Base-by-base conservation (phyloP, 2,797 vertebrate species). In the Liasis olivaceus region DNA sequence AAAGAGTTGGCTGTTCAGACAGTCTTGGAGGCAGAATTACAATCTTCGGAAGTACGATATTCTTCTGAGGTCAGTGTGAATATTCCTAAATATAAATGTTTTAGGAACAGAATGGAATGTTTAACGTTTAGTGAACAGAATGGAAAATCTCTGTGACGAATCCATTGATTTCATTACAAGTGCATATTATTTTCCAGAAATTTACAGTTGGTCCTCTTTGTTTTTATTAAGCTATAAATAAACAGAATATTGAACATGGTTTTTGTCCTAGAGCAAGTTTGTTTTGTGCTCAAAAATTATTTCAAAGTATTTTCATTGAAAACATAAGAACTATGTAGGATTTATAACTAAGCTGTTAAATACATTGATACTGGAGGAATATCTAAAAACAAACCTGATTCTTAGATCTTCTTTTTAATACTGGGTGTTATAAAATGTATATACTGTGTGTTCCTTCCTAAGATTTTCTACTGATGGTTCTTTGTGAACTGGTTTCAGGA, bases 51-150 rank as follows among this genome's bases (percentile, higher is more conserved):
- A 87, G 5, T 86, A 60, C 58, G 47, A 64, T 24, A 60, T 42
- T 84, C n/a, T 90, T 90, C 59, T 17, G 26, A 91, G 89, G 89
- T 93, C 72, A 51, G 69, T 93, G 72, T 91, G 60, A 88, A 58
- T 90, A 58, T 54, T 64, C 22, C 85, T 64, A 7, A 84, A 63
- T 90, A 81, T 60, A 89, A 60, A 72, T 36, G 1, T 60, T 58
- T 81, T 62, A 84, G 4, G 2, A 47, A 66, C 14, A 86, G 15
- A 69, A 28, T 24, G 54, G 5, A 17, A 58, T 92, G 20, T 81
- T 47, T 81, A 81, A 24, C 47, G 22, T 22, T 47, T 47, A 81
- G 72, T 24, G 20, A 69, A 11, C 15, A 28, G 36, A 63, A 87
- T 0, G 9, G 77, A 0, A 2, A 6, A 84, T 28, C 81, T 54